Evolutionary conservation across 2,113 vertebrate genomes (phyloP).

Genomic region (Laticauda laticaudata): DNA sequence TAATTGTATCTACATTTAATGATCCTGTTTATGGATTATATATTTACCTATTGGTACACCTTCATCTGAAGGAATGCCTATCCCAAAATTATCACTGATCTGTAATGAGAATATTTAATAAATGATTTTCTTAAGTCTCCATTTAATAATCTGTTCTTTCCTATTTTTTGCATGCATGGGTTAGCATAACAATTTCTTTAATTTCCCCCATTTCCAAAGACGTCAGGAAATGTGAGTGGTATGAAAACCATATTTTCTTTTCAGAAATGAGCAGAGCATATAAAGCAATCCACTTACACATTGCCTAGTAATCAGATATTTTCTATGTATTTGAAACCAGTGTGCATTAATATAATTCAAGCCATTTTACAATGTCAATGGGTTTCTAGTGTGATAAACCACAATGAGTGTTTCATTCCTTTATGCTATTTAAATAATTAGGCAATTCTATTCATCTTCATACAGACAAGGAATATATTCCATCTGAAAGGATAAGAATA

Average conservation of each 20-base stretch:
- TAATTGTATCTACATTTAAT: background rate
- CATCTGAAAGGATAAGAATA: background rate
- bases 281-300: background rate
- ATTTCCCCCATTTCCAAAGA: constrained; percentile 49
- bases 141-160: background rate
- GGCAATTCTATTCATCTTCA: background rate
- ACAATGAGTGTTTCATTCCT: background rate
- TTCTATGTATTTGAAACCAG: background rate
- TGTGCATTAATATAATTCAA: constrained; percentile 21
- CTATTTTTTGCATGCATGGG: background rate
- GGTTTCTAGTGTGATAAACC: background rate
- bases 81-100: background rate
- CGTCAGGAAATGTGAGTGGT: constrained; percentile 22
- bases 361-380: constrained; percentile 14
- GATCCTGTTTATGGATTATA: background rate
- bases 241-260: constrained; percentile 19
- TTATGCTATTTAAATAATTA: background rate
- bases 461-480: background rate
- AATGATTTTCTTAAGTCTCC: background rate
- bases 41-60: background rate
- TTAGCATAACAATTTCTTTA: background rate
- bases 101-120: background rate
- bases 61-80: background rate
- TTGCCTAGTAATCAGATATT: background rate
- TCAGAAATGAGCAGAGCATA: constrained; percentile 7